Base-by-base conservation (phyloP, 2,797 vertebrate genomes). In the Enteromius paludinosus region DNA sequence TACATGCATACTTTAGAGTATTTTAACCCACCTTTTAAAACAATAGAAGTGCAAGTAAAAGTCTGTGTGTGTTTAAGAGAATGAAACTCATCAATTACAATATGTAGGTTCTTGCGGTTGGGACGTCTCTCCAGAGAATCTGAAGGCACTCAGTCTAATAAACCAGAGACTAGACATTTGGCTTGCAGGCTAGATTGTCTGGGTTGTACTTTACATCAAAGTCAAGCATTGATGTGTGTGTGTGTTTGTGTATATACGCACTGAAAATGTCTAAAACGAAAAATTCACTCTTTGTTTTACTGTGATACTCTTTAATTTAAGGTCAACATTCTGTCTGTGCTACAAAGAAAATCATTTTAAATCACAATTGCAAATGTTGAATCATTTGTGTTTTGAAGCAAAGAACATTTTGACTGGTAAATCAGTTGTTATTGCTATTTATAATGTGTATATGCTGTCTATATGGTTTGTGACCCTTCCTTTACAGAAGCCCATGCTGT, bases 161-260 rank as follows among this genome's bases (percentile, higher is more conserved):
- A 43, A 43, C n/a, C 41, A 15, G 66, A 69, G 66, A 45, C 38
- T 45, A 69, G 38, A 25, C 38, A 45, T 69, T 69, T 69, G 38
- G 66, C n/a, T 69, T 23, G 12, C 66, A 69, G 66, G 66, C n/a
- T 69, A 43, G 35, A 69, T 69, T 69, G 66, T 69, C 38, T 69
- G 38, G n/a, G 38, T 25, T n/a, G 1, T 69, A 69, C 38, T n/a
- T 69, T 69, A 69, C 66, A 25, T 68, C 12, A 25, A 43, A 43
- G 12, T 68, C 12, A 38, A 69, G n/a, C 38, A 9, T 8, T 0
- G 4, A 9, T 23, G 18, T 69, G 38, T 64, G 28, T 62, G 25
- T 62, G 59, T 62, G 25, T 62, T 14, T 28, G 25, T 28, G 59
- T 62, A 7, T 18, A 64, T 17, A 62, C 61, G 18, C 61, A 20